Evolutionary conservation across 2,888 invertebrate species (phyloP), one percentile per base, ranked within the genome.

Genomic region (Melanostoma scalare): DNA sequence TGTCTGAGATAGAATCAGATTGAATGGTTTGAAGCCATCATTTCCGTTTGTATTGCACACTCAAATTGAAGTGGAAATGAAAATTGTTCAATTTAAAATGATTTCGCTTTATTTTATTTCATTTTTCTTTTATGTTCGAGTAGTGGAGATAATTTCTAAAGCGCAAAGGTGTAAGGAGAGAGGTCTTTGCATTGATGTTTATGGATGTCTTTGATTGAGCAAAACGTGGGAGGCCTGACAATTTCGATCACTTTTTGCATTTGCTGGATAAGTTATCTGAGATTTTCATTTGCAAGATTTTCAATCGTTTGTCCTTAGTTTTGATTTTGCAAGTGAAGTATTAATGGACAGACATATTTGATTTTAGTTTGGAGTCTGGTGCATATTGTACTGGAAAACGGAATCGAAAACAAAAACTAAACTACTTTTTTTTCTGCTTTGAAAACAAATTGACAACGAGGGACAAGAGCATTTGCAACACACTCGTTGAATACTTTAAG

Each of bases 61-160:
- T 63, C 9, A 38, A 55, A 63, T 40, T 10, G 40, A 10, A 73
- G 63, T 52, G 56, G 38, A 56, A 65, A 65, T 35, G 63, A 63
- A 65, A 74, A 65, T 65, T 65, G 56, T 56, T 50, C 55, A 69
- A 69, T 69, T 69, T 56, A 36, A 69, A 69, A 69, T 46, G 9
- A 50, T 71, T 71, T 50, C 69, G 33, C 50, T 58, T 58, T 58
- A 35, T 46, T 46, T 61, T 35, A 6, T 46, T 31, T 40, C 33
- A 2, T 30, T 56, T 56, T 42, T 44, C 44, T 6, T 5, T 44
- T 44, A 6, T 20, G 0, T 6, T 42, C n/a, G 36, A 3, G 20
- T 58, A 30, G 31, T 5, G 9, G 56, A 58, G 38, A 40, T 20
- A 40, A 40, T 9, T 52, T n/a, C 40, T 30, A 20, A 55, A 20